Evolutionary conservation across 2,888 invertebrate species (phyloP).

Genomic region (Parascotia fuliginaria): DNA sequence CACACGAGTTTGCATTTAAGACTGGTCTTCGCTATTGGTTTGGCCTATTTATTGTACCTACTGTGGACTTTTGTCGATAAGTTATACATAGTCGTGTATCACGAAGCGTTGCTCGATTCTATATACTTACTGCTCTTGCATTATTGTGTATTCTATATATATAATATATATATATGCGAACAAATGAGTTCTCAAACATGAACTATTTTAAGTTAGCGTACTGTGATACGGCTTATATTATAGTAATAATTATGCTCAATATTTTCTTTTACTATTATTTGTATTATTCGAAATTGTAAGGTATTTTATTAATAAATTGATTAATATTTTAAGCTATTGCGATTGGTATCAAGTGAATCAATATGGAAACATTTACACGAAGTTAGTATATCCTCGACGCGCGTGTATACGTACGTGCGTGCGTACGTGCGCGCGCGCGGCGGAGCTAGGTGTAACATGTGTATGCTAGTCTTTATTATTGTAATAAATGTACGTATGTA

Average conservation of each 20-base stretch:
- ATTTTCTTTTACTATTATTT: constrained; percentile 60
- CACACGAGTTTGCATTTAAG: constrained; percentile 41
- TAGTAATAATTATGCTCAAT: constrained; percentile 77
- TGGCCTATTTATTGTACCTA: constrained; percentile 53
- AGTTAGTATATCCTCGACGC: not conserved
- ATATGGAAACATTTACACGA: constrained; percentile 27
- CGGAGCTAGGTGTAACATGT: constrained; percentile 59
- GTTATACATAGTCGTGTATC: not conserved
- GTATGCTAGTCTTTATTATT: constrained; percentile 84
- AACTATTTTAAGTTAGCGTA: constrained; percentile 74
- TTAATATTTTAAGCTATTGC: constrained; percentile 37
- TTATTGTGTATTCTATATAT: constrained; percentile 23
- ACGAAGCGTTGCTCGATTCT: constrained; percentile 15
- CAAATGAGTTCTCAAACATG: constrained; percentile 46
- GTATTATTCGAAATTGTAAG: constrained; percentile 58
- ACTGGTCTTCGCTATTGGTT: constrained; percentile 50
- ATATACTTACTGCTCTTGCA: constrained; percentile 15
- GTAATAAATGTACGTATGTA: constrained; percentile 70
- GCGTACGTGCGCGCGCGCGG: not conserved
- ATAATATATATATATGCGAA: constrained; percentile 29
- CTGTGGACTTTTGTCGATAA: constrained; percentile 5
- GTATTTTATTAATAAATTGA: constrained; percentile 50
- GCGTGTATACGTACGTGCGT: too few relatives aligned
- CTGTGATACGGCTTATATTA: constrained; percentile 81
- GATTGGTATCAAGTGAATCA: constrained; percentile 27